phyloP scores from a whole-genome alignment of 2,113 vertebrate species.

The Lagopus muta region DNA sequence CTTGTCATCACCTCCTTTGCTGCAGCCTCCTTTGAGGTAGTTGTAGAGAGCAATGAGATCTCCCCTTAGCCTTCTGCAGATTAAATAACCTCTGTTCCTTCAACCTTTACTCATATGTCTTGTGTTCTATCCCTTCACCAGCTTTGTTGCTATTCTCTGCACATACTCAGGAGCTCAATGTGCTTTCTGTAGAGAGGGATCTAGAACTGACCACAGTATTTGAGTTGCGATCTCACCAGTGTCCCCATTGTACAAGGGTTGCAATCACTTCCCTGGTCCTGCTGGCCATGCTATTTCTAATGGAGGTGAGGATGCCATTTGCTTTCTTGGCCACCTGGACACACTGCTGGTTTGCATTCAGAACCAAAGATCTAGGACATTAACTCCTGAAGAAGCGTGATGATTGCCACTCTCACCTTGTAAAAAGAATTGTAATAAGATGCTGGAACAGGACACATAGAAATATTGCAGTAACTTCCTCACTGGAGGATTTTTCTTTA shows the following conservation, averaged over 20 bases:
- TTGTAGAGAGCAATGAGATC: neutral
- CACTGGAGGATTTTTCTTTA: neutral
- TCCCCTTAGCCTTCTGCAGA: neutral
- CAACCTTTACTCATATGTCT: neutral
- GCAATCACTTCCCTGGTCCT: neutral
- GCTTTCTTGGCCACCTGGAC: neutral
- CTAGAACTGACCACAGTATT: neutral
- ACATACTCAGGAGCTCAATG: neutral
- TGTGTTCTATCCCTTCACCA: neutral
- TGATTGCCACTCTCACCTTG: neutral
- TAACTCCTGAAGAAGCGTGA: neutral
- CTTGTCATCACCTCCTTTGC: neutral
- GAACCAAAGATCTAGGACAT: neutral
- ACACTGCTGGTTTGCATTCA: neutral
- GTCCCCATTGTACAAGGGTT: neutral
- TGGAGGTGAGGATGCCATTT: neutral
- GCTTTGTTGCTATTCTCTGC: neutral
- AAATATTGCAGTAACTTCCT: neutral
- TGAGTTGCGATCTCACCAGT: neutral
- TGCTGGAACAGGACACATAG: neutral
- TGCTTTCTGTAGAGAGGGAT: neutral
- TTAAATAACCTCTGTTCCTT: neutral
- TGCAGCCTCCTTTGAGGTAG: neutral
- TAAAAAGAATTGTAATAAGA: neutral
- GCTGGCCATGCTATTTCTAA: neutral